Conservation (phyloP, 1,140 invertebrate species). For the Metaphire vulgaris region DNA sequence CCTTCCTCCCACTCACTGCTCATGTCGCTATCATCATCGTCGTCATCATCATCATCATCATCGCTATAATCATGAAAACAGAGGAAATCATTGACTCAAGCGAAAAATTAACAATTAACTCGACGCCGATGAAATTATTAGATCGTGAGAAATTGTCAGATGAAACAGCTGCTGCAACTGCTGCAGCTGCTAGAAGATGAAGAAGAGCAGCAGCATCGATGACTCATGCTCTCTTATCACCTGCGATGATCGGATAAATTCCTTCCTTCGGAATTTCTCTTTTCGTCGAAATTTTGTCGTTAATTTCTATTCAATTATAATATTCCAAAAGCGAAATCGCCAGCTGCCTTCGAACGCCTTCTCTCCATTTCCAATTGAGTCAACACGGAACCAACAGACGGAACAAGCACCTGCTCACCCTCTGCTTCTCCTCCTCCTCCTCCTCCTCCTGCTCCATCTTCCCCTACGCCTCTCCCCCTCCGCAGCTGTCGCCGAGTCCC, state of each 20-base stretch:
- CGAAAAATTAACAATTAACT: neutral
- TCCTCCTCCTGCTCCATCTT: neutral
- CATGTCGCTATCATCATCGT: neutral
- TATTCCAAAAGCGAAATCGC: neutral
- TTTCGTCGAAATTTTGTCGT: too few species aligned
- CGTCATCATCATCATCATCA: constrained; percentile 1
- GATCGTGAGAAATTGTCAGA: neutral
- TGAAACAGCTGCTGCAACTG: too few species aligned
- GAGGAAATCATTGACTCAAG: neutral
- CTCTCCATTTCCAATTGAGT: neutral
- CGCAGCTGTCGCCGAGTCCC: neutral
- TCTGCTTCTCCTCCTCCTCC: neutral
- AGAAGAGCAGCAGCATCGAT: too few species aligned
- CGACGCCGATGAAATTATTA: neutral
- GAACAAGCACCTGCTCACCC: neutral
- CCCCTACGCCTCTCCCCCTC: neutral
- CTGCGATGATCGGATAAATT: too few species aligned
- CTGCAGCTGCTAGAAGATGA: too few species aligned
- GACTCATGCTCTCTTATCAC: too few species aligned
- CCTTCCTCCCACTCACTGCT: too few species aligned
- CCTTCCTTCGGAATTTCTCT: too few species aligned
- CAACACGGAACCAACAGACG: neutral
- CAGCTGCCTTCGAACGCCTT: neutral
- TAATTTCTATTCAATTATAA: neutral
- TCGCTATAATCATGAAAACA: neutral